Evolutionary conservation across 2,797 vertebrate genomes (phyloP).

Genomic region (Tragopan temminckii): DNA sequence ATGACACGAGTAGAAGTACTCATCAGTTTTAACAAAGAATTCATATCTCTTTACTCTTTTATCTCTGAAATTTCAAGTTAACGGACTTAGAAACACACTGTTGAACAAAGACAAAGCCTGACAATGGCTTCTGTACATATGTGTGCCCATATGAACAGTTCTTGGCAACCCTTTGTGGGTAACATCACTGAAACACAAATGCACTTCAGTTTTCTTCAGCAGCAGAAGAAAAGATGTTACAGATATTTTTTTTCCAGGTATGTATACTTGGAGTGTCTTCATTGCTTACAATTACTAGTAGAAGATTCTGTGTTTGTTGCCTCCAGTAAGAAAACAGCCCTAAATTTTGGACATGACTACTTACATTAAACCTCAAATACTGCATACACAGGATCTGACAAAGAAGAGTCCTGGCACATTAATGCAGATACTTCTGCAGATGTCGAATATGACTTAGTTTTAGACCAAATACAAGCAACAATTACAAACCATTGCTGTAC

Average conservation of each 20-base stretch:
- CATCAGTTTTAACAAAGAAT: not conserved
- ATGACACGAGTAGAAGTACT: not conserved
- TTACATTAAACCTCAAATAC: not conserved
- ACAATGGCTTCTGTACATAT: not conserved
- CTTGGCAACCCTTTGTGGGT: not conserved
- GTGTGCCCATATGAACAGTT: not conserved
- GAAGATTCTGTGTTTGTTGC: not conserved
- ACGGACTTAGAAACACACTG: not conserved
- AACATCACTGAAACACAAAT: not conserved
- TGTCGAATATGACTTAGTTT: not conserved
- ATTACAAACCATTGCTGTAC: slow-evolving; percentile 16
- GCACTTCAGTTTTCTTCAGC: not conserved
- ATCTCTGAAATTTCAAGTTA: not conserved
- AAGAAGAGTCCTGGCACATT: not conserved
- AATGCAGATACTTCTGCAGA: not conserved
- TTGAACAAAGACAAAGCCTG: not conserved
- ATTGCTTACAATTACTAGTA: accelerated
- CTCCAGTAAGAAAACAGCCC: not conserved
- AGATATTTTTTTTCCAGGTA: not conserved
- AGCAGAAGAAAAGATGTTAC: not conserved
- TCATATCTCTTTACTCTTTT: not conserved
- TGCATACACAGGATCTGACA: not conserved
- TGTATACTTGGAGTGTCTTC: not conserved
- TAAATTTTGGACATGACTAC: not conserved
- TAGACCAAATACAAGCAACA: not conserved